Percentiles rank a stretch among this genome's conserved stretches.
phyloP scores from a whole-genome alignment of 2,797 vertebrate genomes.

The Rhincodon typus region DNA sequence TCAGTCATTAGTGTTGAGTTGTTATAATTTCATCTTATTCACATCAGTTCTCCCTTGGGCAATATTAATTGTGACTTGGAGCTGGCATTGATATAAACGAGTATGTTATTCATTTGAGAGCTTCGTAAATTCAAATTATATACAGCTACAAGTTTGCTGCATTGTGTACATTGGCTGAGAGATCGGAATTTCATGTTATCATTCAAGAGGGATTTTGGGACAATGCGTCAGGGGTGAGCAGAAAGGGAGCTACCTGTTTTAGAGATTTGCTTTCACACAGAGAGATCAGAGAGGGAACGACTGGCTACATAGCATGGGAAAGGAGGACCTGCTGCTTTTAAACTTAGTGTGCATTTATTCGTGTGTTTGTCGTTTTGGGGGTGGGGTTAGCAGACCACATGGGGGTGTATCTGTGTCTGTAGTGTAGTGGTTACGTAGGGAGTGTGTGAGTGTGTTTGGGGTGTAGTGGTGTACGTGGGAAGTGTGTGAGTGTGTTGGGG shows the following conservation, averaged over 20 bases:
- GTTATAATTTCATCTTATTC: constrained; percentile 7
- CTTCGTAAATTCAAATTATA: neutral
- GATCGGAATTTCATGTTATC: neutral
- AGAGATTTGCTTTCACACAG: too few relatives aligned
- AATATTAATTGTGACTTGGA: neutral
- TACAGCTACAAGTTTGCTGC: neutral
- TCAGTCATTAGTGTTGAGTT: neutral
- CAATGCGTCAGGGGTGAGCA: neutral
- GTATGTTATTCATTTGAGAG: neutral
- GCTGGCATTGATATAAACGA: neutral
- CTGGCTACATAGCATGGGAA: neutral
- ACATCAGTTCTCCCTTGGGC: neutral
- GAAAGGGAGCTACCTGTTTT: neutral
- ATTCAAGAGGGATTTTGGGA: neutral
- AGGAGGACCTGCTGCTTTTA: neutral
- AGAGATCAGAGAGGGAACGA: too few relatives aligned
- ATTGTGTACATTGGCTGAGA: neutral
- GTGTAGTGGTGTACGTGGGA: too few relatives aligned
- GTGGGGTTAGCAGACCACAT: neutral
- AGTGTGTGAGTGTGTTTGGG: too few relatives aligned
- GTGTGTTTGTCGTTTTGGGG: too few relatives aligned
- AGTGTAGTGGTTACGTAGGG: too few relatives aligned
- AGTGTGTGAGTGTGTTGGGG: too few relatives aligned
- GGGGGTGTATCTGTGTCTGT: neutral
- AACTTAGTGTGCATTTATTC: too few relatives aligned